These are phyloP conservation scores for Alviniconcha strummeri DNA, from an alignment of 2,888 invertebrate genomes.

Conservation along the genomic window DNA sequence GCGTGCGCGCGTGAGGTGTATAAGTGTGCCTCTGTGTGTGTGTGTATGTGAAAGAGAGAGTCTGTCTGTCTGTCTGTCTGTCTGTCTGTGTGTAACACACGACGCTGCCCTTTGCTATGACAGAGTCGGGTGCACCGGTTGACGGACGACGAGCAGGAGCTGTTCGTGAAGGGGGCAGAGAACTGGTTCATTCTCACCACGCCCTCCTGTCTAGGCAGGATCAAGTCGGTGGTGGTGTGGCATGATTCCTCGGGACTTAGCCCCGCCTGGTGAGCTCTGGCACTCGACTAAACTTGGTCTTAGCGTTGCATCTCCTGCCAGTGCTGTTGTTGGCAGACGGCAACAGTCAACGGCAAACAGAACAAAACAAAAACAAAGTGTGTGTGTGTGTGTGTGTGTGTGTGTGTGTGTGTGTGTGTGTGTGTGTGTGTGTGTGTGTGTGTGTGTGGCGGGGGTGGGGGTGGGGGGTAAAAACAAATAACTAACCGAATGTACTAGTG, in stretches of 20 bases:
- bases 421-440: no score
- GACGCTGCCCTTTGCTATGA: no score
- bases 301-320: no score
- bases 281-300: no score
- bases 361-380: no score
- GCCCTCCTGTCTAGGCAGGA: conserved; percentile 50
- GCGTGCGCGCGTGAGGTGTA: conserved; percentile 11
- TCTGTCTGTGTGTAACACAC: background rate
- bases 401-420: no score
- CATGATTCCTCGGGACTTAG: conserved; percentile 62
- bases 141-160: conserved; percentile 39
- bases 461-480: no score
- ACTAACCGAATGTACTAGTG: no score
- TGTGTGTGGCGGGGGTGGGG: no score
- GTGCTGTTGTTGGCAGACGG: no score
- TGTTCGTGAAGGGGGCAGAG: conserved; percentile 57
- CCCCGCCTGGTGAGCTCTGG: conserved; percentile 60
- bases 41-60: conserved; percentile 22
- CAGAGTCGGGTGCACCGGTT: conserved; percentile 47
- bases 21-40: conserved; percentile 21
- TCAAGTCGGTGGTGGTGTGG: conserved; percentile 58
- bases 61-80: background rate
- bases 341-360: no score
- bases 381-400: no score
- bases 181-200: conserved; percentile 66